These are phyloP conservation scores for Cerceris ruficornis DNA, from an alignment of 2,888 invertebrate species.

Conservation along the genomic window DNA sequence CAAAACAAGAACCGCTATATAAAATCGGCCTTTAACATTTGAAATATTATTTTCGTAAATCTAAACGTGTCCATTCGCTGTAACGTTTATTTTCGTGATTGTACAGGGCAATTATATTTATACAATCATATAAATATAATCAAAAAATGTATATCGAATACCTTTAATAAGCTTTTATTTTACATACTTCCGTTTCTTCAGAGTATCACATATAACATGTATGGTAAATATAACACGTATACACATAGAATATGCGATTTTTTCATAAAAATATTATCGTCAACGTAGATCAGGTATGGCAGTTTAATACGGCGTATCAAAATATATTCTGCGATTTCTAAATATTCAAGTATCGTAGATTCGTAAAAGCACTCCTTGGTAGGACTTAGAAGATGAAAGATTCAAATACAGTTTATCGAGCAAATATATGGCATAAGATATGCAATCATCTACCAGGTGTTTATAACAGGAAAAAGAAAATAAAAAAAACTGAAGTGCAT, in stretches of 20 bases:
- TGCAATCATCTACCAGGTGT: no score
- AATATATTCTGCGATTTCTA: constrained; percentile 17
- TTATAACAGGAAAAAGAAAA: no score
- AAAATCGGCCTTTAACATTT: no score
- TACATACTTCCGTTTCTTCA: constrained; percentile 1
- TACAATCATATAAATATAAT: no score
- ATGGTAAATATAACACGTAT: constrained; percentile 12
- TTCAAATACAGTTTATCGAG: not conserved
- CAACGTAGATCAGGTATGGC: constrained; percentile 6
- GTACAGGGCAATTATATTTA: not conserved
- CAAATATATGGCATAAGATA: no score
- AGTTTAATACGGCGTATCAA: constrained; percentile 13
- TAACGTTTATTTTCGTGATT: no score
- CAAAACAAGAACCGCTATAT: no score
- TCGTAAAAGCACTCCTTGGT: not conserved
- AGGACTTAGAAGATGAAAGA: not conserved
- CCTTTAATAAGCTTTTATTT: constrained; percentile 1
- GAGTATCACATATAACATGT: constrained; percentile 18
- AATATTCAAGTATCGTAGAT: not conserved
- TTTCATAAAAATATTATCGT: constrained; percentile 25
- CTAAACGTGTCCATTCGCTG: no score
- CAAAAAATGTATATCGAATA: not conserved
- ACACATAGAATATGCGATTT: constrained; percentile 3
- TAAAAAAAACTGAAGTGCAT: no score
- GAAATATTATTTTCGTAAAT: no score